These are phyloP conservation scores for Empidonax traillii DNA, from an alignment of 2,113 vertebrate genomes.

Conservation along the genomic window DNA sequence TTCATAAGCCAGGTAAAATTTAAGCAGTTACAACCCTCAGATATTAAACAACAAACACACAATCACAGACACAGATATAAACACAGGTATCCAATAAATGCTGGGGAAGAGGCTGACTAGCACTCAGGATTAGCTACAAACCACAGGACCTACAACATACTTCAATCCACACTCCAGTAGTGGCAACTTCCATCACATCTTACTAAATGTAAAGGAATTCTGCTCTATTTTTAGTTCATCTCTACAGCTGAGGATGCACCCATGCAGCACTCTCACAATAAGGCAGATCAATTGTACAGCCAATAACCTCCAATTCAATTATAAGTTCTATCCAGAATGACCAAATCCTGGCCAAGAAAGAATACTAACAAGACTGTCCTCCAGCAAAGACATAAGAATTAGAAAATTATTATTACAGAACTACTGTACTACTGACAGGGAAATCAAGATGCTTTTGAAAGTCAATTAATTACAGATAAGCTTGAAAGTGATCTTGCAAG, in stretches of 20 bases:
- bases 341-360: neutral
- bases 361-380: neutral
- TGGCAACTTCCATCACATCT: neutral
- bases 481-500: neutral
- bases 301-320: neutral
- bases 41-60: neutral
- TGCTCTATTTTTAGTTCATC: neutral
- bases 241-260: neutral
- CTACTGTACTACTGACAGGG: neutral
- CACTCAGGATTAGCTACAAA: neutral
- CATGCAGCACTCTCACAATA: neutral
- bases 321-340: neutral
- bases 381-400: neutral
- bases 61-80: neutral
- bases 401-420: neutral
- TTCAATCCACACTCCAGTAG: neutral
- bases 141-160: neutral
- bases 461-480: neutral
- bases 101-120: neutral
- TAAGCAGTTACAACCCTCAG: neutral
- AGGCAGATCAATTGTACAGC: neutral
- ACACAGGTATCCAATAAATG: neutral
- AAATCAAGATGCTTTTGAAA: neutral
- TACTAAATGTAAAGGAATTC: neutral
- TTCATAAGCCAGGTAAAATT: neutral